These are phyloP conservation scores for Stenodera caucasica DNA, from an alignment of 2,888 invertebrate genomes.

Conservation along the genomic window DNA sequence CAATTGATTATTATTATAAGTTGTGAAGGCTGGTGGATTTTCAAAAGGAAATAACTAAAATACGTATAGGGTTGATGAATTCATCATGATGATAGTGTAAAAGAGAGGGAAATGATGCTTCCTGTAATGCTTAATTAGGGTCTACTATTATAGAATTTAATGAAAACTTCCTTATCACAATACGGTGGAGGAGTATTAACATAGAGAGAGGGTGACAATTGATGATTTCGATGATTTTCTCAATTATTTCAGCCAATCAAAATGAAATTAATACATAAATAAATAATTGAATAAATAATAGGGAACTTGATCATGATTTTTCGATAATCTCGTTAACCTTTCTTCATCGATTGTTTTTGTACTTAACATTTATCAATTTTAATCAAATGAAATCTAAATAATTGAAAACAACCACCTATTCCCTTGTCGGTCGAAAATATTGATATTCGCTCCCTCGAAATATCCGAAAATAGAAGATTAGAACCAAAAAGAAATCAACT, in stretches of 20 bases:
- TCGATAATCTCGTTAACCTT: slow-evolving; percentile 7
- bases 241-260: too few relatives aligned
- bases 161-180: slow-evolving; percentile 1
- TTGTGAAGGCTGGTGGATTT: not conserved
- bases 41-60: not conserved
- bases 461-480: too few relatives aligned
- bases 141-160: not conserved
- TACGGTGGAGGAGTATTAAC: too few relatives aligned
- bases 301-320: not conserved
- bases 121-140: not conserved
- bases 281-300: not conserved
- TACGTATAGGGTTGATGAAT: not conserved
- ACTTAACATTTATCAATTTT: too few relatives aligned
- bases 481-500: too few relatives aligned
- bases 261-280: too few relatives aligned
- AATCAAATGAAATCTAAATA: too few relatives aligned
- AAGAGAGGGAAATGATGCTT: not conserved
- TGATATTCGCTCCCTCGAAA: too few relatives aligned
- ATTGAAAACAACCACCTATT: too few relatives aligned
- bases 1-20: not conserved
- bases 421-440: too few relatives aligned
- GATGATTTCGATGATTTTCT: too few relatives aligned
- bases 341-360: not conserved
- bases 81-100: not conserved
- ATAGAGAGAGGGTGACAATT: too few relatives aligned